Conservation (phyloP, 2,797 vertebrate species). For the Labroides dimidiatus region DNA sequence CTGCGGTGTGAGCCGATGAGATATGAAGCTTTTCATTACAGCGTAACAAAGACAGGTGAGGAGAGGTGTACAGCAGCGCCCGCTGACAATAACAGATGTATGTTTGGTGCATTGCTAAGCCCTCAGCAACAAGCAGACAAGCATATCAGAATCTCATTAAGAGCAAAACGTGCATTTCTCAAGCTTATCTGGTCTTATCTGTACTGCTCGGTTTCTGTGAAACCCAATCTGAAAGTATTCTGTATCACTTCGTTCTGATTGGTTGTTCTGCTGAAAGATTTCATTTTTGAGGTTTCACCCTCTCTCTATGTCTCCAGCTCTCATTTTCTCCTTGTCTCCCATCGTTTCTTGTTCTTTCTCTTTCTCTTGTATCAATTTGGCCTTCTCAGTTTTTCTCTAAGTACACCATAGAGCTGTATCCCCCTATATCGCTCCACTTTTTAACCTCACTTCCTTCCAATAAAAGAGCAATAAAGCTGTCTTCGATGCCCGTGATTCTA, state of each 20-base stretch:
- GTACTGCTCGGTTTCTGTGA: conserved; percentile 30
- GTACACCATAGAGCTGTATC: not conserved
- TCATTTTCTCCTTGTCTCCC: too few relatives aligned
- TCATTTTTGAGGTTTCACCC: conserved; percentile 10
- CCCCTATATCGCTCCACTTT: not conserved
- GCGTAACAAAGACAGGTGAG: conserved; percentile 48
- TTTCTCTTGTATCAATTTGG: conserved; percentile 9
- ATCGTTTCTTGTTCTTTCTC: not conserved
- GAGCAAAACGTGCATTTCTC: conserved; percentile 29
- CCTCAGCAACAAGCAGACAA: conserved; percentile 37
- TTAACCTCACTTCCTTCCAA: not conserved
- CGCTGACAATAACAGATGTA: conserved; percentile 25
- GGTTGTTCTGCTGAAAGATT: conserved; percentile 11
- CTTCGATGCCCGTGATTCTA: conserved; percentile 36
- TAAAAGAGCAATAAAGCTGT: conserved; percentile 27
- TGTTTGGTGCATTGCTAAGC: conserved; percentile 32
- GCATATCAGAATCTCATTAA: conserved; percentile 40
- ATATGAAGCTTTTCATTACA: conserved; percentile 53
- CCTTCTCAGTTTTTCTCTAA: not conserved
- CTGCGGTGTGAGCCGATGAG: conserved; percentile 19
- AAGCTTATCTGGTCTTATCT: conserved; percentile 27
- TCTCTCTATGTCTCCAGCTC: not conserved
- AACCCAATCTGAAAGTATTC: conserved; percentile 26
- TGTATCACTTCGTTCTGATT: not conserved
- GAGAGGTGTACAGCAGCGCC: conserved; percentile 8